A percentile compares a stretch with the other conserved stretches of the same genome.
Conservation (phyloP, 64 coral and sea anemone species). For the Montipora foliosa region DNA sequence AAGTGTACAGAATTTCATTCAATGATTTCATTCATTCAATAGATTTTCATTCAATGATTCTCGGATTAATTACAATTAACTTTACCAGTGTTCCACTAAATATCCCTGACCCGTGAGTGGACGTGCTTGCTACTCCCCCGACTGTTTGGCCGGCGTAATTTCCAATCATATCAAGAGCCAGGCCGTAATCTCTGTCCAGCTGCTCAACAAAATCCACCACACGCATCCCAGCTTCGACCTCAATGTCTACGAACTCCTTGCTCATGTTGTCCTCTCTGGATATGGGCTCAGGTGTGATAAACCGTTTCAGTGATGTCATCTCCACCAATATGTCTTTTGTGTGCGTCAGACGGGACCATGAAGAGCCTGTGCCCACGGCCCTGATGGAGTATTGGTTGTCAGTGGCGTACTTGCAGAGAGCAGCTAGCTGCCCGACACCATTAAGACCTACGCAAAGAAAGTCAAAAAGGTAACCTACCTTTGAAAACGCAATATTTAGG, state of each 20-base stretch:
- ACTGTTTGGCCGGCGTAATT: constrained; percentile 76
- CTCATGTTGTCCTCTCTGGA: neutral
- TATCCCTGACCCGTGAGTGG: constrained; percentile 59
- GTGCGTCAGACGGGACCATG: constrained; percentile 67
- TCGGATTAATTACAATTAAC: neutral
- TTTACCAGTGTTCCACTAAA: constrained; percentile 66
- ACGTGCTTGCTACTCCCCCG: constrained; percentile 58
- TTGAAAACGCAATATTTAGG: too few relatives aligned
- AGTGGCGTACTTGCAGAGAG: constrained; percentile 44
- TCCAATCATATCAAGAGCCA: constrained; percentile 64
- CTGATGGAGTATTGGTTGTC: constrained; percentile 43
- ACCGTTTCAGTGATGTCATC: constrained; percentile 53
- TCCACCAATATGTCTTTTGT: constrained; percentile 57
- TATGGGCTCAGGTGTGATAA: constrained; percentile 23
- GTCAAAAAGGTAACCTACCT: neutral
- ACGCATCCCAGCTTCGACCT: constrained; percentile 62
- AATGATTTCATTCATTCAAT: neutral
- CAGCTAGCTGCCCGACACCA: constrained; percentile 39
- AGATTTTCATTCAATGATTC: neutral
- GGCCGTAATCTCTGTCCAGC: constrained; percentile 24
- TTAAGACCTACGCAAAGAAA: constrained; percentile 39
- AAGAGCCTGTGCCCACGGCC: constrained; percentile 69
- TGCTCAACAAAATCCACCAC: constrained; percentile 61
- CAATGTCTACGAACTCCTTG: constrained; percentile 44
- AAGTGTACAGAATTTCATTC: neutral